Evolutionary conservation across 2,113 vertebrate species (phyloP).

Genomic region (Elanoides forficatus): DNA sequence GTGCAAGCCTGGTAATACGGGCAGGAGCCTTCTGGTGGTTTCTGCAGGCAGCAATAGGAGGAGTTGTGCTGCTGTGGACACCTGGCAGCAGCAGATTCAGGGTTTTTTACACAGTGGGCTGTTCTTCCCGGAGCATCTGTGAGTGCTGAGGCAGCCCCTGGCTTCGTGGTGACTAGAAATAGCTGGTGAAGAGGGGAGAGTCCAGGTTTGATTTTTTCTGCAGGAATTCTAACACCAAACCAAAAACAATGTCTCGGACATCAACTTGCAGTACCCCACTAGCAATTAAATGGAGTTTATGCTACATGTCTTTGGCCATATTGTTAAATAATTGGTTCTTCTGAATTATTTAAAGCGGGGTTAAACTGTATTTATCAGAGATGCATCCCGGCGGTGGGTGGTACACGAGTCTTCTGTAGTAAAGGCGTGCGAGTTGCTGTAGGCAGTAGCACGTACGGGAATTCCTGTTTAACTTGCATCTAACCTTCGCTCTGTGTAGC

Average conservation of each 20-base stretch:
- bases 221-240: neutral
- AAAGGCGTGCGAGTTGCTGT: neutral
- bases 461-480: neutral
- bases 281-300: neutral
- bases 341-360: neutral
- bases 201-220: neutral
- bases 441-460: neutral
- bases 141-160: neutral
- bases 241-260: neutral
- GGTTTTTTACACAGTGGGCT: neutral
- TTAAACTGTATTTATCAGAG: neutral
- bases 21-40: neutral
- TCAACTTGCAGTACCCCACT: neutral
- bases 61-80: neutral
- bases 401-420: neutral
- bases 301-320: neutral
- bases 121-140: neutral
- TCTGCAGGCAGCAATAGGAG: neutral
- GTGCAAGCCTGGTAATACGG: rapidly evolving
- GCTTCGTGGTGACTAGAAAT: neutral
- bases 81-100: neutral
- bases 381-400: rapidly evolving
- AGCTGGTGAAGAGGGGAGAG: neutral
- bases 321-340: neutral
- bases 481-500: neutral